Evolutionary conservation across 2,113 vertebrate genomes (phyloP).

Genomic region (Chitala chitala): DNA sequence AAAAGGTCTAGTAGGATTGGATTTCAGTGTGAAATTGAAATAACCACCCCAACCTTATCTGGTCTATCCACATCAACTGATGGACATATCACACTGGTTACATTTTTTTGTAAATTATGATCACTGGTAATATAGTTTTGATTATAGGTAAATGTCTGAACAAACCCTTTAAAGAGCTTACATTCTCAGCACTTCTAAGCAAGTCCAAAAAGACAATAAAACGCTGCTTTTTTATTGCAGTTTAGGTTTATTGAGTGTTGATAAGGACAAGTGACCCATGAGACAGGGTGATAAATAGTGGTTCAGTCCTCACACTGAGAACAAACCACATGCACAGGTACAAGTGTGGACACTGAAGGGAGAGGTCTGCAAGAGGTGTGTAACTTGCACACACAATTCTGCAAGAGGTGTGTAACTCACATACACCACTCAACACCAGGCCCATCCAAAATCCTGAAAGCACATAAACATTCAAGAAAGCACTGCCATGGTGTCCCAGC

Average conservation of each 20-base stretch:
- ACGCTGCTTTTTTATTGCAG: slow-evolving; percentile 59
- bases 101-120: no score
- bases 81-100: no score
- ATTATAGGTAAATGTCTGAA: no score
- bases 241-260: slow-evolving; percentile 50
- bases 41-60: no score
- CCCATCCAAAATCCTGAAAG: not conserved
- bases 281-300: slow-evolving; percentile 23
- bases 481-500: not conserved
- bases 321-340: not conserved
- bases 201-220: slow-evolving; percentile 2
- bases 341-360: not conserved
- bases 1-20: no score
- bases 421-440: no score
- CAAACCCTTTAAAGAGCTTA: not conserved
- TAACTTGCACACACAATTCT: slow-evolving; percentile 11
- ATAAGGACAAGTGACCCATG: slow-evolving; percentile 41
- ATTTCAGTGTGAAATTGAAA: no score
- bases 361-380: slow-evolving; percentile 26
- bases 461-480: not conserved
- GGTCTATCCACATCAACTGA: no score
- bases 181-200: not conserved
- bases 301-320: slow-evolving; percentile 41
- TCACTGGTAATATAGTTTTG: no score
- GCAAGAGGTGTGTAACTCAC: slow-evolving; percentile 22